Percentiles rank a stretch among this genome's conserved stretches.
Evolutionary conservation across 1,140 invertebrate genomes (phyloP).

Genomic region (Dolichoris vasculosae): DNA sequence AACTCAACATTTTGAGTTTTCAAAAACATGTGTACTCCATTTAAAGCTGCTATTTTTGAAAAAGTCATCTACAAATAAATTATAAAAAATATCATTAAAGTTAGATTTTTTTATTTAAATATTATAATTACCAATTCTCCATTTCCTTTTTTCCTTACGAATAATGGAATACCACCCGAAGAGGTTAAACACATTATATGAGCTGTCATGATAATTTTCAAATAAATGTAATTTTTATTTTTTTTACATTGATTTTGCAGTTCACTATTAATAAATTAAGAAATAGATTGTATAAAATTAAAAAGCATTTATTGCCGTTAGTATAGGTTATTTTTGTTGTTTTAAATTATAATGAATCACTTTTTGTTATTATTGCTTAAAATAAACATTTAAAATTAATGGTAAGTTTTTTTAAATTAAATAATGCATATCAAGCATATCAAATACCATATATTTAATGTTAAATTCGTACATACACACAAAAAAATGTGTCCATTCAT

Average conservation of each 20-base stretch:
- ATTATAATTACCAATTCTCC: slow-evolving; percentile 77
- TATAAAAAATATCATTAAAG: slow-evolving; percentile 28
- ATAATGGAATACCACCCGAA: slow-evolving; percentile 82
- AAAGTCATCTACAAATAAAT: slow-evolving; percentile 81
- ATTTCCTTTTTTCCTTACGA: slow-evolving; percentile 81
- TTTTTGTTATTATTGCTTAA: too few relatives aligned
- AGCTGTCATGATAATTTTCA: slow-evolving; percentile 76
- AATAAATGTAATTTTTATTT: not conserved
- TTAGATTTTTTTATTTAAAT: slow-evolving; percentile 15
- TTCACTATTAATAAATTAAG: not conserved
- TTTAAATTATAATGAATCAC: not conserved
- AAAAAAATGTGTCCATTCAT: too few relatives aligned
- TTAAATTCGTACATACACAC: too few relatives aligned
- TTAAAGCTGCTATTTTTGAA: slow-evolving; percentile 85
- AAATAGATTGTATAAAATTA: too few relatives aligned
- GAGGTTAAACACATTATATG: slow-evolving; percentile 82
- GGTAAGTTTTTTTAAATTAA: too few relatives aligned
- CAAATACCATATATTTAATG: too few relatives aligned
- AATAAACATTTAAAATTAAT: too few relatives aligned
- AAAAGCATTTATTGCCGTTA: not conserved
- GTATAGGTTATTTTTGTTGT: not conserved
- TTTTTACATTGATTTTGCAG: not conserved
- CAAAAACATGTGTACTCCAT: slow-evolving; percentile 89
- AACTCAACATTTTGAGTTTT: slow-evolving; percentile 82
- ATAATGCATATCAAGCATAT: too few relatives aligned